Conservation (phyloP, 2,113 vertebrate genomes). For the Philantomba maxwellii region DNA sequence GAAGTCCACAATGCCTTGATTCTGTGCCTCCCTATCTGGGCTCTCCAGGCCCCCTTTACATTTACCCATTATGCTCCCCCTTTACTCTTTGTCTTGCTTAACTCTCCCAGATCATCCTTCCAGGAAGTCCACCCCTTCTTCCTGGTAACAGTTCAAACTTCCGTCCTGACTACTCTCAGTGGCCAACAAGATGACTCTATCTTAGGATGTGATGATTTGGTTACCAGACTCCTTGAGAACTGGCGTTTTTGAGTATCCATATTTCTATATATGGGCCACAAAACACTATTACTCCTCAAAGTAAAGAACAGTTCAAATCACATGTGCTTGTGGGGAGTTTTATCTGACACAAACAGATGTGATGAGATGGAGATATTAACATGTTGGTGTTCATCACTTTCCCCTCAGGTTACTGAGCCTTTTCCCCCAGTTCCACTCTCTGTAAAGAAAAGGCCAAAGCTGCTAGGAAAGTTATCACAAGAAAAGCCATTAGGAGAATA, state of each 20-base stretch:
- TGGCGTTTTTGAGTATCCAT: not conserved
- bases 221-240: not conserved
- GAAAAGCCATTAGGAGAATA: conserved; percentile 20
- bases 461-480: not conserved
- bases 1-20: not conserved
- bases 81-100: not conserved
- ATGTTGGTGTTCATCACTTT: not conserved
- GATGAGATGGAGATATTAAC: not conserved
- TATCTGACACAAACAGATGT: not conserved
- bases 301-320: not conserved
- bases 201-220: not conserved
- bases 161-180: not conserved
- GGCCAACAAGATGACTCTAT: not conserved
- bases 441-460: conserved; percentile 5
- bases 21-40: not conserved
- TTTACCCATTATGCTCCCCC: not conserved
- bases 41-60: not conserved
- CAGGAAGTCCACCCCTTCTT: not conserved
- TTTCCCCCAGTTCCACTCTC: not conserved
- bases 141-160: not conserved
- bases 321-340: not conserved
- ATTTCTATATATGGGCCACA: not conserved
- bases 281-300: not conserved
- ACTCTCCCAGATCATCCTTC: not conserved
- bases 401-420: not conserved